Conservation (phyloP, 2,888 invertebrate genomes). For the Galerucella pusilla region DNA sequence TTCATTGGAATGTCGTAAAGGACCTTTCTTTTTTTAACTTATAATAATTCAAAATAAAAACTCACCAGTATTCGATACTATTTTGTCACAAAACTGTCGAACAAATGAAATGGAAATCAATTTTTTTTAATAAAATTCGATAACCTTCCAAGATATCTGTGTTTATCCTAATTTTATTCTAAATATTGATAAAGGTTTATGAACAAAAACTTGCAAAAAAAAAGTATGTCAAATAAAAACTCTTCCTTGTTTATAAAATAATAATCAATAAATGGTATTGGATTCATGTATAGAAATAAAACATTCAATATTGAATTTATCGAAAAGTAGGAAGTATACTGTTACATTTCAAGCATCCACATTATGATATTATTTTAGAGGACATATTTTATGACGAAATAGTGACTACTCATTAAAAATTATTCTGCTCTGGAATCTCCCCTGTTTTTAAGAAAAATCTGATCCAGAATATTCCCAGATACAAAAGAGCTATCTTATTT, state of each 20-base stretch:
- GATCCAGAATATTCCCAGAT: too few relatives aligned
- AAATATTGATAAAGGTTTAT: slow-evolving; percentile 25
- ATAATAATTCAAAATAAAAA: not conserved
- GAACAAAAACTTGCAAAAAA: slow-evolving; percentile 10
- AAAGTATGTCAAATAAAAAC: slow-evolving; percentile 20
- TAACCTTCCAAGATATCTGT: slow-evolving; percentile 41
- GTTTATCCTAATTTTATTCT: slow-evolving; percentile 41
- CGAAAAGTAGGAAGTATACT: slow-evolving; percentile 16
- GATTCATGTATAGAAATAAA: not conserved
- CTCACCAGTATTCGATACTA: slow-evolving; percentile 25
- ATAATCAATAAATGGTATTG: slow-evolving; percentile 1
- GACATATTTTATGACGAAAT: not conserved
- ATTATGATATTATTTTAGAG: slow-evolving; percentile 6
- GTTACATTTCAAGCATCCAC: not conserved
- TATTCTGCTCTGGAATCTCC: too few relatives aligned
- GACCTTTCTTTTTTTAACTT: not conserved
- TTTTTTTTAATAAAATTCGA: slow-evolving; percentile 42
- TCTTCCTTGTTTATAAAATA: slow-evolving; percentile 23
- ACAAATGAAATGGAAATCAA: slow-evolving; percentile 42
- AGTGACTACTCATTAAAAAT: too few relatives aligned
- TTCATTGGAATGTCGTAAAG: not conserved
- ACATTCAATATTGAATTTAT: not conserved
- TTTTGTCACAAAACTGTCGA: slow-evolving; percentile 20
- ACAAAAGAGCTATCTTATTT: too few relatives aligned
- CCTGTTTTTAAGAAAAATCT: too few relatives aligned